Percentiles rank a stretch among this genome's conserved stretches.
These are phyloP conservation scores for Burhinus oedicnemus DNA, from an alignment of 2,113 vertebrate genomes.

Conservation along the genomic window DNA sequence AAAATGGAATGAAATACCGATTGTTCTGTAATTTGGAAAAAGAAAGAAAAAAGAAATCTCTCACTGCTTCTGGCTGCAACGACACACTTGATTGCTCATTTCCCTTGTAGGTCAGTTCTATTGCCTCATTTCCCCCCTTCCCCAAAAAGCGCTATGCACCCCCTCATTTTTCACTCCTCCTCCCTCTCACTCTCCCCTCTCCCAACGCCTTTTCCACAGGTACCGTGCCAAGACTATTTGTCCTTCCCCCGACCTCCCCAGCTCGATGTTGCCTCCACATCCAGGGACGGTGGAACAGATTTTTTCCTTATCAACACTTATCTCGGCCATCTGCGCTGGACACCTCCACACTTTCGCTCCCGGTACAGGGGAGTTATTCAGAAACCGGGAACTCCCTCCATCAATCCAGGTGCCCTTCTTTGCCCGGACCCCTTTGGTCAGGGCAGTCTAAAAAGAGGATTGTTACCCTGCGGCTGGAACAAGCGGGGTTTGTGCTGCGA, in stretches of 20 bases:
- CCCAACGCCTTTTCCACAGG: not conserved
- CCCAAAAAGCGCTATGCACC: not conserved
- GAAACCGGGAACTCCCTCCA: not conserved
- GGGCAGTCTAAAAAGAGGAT: not conserved
- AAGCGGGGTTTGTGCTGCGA: not conserved
- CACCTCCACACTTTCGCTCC: not conserved
- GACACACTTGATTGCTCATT: not conserved
- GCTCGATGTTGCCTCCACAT: not conserved
- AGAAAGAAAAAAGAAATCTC: not conserved
- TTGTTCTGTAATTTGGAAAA: slow-evolving; percentile 29
- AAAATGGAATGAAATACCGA: slow-evolving; percentile 60
- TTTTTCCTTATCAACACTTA: not conserved
- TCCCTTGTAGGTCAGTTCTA: not conserved
- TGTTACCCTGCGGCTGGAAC: not conserved
- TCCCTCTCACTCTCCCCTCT: not conserved
- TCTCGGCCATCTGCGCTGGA: not conserved
- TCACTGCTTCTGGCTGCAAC: not conserved
- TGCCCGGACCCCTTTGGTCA: not conserved
- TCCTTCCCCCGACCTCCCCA: not conserved
- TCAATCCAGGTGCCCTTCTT: not conserved
- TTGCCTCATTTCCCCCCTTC: not conserved
- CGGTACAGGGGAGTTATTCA: not conserved
- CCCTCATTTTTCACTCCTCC: not conserved
- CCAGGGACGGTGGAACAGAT: not conserved
- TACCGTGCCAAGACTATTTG: not conserved